Conservation (phyloP, 2,797 vertebrate species). For the Loriculus beryllinus region DNA sequence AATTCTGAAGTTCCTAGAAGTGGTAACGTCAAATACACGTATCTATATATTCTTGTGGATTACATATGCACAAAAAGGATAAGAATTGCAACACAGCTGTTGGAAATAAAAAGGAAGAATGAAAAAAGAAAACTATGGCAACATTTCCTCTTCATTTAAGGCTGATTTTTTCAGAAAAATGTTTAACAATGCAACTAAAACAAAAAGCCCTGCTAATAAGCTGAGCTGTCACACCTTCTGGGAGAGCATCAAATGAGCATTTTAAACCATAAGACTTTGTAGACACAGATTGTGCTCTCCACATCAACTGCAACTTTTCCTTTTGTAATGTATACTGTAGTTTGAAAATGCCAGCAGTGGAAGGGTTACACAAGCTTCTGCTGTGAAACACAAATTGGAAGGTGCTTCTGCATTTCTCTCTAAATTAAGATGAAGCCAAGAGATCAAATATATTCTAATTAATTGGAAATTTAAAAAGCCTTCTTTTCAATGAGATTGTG, state of each 20-base stretch:
- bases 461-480: background rate
- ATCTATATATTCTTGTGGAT: background rate
- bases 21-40: background rate
- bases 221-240: slow-evolving; percentile 7
- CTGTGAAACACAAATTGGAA: slow-evolving; percentile 12
- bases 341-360: slow-evolving; percentile 22
- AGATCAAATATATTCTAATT: slow-evolving; percentile 52
- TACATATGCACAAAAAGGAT: background rate
- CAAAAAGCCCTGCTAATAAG: background rate
- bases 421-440: slow-evolving; percentile 43
- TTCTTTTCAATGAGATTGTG: background rate
- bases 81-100: background rate
- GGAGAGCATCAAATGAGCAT: background rate
- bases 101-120: background rate
- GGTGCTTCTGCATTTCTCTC: slow-evolving; percentile 15
- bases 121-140: background rate
- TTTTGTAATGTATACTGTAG: slow-evolving; percentile 15
- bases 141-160: background rate
- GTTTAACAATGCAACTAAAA: background rate
- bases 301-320: slow-evolving; percentile 18
- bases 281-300: slow-evolving; percentile 30
- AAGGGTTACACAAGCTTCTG: slow-evolving; percentile 4
- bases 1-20: background rate
- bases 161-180: background rate
- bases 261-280: slow-evolving; percentile 13